Evolutionary conservation across 2,888 invertebrate species (phyloP), one percentile per base, ranked within the genome.

Genomic region (Pelosia muscerda): DNA sequence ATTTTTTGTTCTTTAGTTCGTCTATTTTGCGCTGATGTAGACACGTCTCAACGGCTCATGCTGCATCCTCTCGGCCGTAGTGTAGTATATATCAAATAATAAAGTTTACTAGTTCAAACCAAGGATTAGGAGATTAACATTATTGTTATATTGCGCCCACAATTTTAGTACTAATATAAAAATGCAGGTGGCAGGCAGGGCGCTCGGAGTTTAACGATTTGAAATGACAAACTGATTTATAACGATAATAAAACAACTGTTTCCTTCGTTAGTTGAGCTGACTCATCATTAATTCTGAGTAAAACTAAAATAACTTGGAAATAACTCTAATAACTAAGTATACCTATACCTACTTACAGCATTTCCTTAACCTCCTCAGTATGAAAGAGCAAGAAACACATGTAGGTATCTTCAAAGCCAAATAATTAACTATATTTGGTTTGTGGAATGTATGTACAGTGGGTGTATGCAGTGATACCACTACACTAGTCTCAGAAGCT

Each of bases 121-220:
- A 74, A 72, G 76, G 81, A 81, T 81, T 82, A 82, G 66, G 72
- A 72, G 77, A 78, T 76, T 77, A 81, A 67, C 57, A 63, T 65
- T 31, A 25, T 28, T 34, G 65, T 67, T 73, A 68, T 78, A 78
- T 76, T 73, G 78, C 55, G 11, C 13, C 15, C 25, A 25, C 25
- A 25, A 55, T 74, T 77, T 78, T 71, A 74, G 69, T 67, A 53
- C 60, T 55, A 74, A 74, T 69, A 53, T 67, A 78, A 78, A 80
- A 78, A 70, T 69, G 23, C 28, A 55, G 34, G 19, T n/a, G 59
- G 22, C 49, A 38, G 22, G 26, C 15, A 53, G 28, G 11, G 31
- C 61, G 56, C 64, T 56, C 9, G 64, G 49, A 49, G 61, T 56
- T 26, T 31, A 49, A 62, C 38, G 55, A 34, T 54, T 38, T 25